Conservation (phyloP, 2,888 invertebrate genomes). For the Diaprepes abbreviatus region DNA sequence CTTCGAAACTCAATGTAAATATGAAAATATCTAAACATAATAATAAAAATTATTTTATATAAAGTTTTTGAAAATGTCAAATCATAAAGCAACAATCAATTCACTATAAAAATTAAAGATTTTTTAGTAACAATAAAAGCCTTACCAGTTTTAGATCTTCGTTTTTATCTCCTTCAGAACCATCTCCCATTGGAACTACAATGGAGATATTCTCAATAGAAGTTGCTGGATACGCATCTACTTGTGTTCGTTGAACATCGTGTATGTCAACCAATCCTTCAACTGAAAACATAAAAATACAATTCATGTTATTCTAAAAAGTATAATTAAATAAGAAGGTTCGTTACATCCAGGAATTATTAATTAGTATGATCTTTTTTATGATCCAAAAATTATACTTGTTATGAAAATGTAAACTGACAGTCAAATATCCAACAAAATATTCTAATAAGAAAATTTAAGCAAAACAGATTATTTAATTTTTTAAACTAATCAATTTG, state of each 20-base stretch:
- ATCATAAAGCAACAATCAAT: not conserved
- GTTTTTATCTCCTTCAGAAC: constrained; percentile 29
- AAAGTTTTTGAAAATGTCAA: not conserved
- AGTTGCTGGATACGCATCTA: constrained; percentile 60
- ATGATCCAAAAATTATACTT: too few species aligned
- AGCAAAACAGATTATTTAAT: too few species aligned
- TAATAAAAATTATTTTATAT: not conserved
- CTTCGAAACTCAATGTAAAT: too few species aligned
- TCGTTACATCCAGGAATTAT: too few species aligned
- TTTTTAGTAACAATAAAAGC: not conserved
- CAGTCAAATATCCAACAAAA: too few species aligned
- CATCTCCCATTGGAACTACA: constrained; percentile 50
- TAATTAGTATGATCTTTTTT: too few species aligned
- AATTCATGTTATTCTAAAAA: not conserved
- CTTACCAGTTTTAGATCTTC: constrained; percentile 53
- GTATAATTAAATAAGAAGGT: too few species aligned
- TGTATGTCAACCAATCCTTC: constrained; percentile 75
- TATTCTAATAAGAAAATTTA: too few species aligned
- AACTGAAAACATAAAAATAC: constrained; percentile 61
- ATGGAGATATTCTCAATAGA: constrained; percentile 57
- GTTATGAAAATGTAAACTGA: too few species aligned
- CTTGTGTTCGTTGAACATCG: constrained; percentile 66
- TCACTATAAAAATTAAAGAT: not conserved
- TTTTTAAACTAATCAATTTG: too few species aligned
- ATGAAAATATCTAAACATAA: not conserved